Base-by-base conservation (phyloP, 64 coral and sea anemone species). In the Pocillopora verrucosa region DNA sequence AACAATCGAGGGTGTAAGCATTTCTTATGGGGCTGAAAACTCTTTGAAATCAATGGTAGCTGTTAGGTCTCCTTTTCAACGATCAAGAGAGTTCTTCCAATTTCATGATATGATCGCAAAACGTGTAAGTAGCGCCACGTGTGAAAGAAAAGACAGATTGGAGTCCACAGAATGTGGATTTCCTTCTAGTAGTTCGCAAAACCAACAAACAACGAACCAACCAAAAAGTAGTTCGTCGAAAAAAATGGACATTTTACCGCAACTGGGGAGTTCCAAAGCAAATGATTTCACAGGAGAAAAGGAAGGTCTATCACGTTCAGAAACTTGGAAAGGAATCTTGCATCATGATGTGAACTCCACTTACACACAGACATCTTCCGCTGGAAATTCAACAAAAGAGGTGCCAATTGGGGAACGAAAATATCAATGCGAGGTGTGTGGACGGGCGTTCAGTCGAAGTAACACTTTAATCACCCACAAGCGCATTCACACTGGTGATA, bases 401-500 rank as follows among this genome's bases (percentile, higher is more conserved):
- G 10, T 64, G 6, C 36, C 34, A 17, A 17, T 63, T 38, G 26
- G 59, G 20, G 25, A 70, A 6, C 59, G 57, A 16, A 82, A 61
- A 65, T 13, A 82, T 11, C 79, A 63, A 25, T 62, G 79, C 15
- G 60, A 82, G 5, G 30, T 82, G 56, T 79, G 77, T 79, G 77
- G 77, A 34, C 38, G 77, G 4, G 56, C 25, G 20, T 56, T 22
- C 37, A 56, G 75, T 24, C 67, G 67, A 70, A 70, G 67, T 20
- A 70, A 70, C 67, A 70, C 67, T 4, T 70, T 70, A 70, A 70
- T 70, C 22, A 70, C 67, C 11, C 65, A 69, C 65, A 69, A 69
- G 20, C 65, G 65, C 65, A 69, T 69, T n/a, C 65, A 69, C 20
- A 69, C 67, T 70, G 67, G 67, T 11, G 67, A 70, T 24, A 70